Conservation (phyloP, 1,140 invertebrate genomes). For the Drosophila bipectinata region DNA sequence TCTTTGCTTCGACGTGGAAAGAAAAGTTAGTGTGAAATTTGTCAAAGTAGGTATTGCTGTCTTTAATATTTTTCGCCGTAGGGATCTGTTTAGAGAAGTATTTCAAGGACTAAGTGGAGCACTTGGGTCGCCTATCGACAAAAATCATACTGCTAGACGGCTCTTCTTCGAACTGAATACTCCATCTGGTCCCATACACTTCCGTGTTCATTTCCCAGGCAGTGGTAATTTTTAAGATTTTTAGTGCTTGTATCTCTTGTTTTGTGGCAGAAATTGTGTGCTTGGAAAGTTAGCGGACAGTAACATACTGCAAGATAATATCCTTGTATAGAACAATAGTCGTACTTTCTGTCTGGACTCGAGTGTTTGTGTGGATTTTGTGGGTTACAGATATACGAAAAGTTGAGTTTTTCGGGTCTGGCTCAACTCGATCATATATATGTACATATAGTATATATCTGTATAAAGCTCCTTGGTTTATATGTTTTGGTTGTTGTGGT, state of each 20-base stretch:
- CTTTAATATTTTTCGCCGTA: conserved; percentile 28
- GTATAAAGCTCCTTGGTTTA: conserved; percentile 68
- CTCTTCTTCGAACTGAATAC: neutral
- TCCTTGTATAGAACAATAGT: conserved; percentile 26
- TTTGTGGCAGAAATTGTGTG: conserved; percentile 70
- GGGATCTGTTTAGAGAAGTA: conserved; percentile 4
- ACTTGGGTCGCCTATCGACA: neutral
- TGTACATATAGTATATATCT: conserved; percentile 28
- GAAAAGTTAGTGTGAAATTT: conserved; percentile 55
- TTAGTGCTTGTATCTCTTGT: conserved; percentile 39
- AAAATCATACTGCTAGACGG: neutral
- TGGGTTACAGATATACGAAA: conserved; percentile 45
- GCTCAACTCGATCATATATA: conserved; percentile 35
- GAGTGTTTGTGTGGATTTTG: conserved; percentile 10
- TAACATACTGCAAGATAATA: conserved; percentile 58
- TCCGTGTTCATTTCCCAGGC: conserved; percentile 21
- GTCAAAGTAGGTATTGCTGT: conserved; percentile 18
- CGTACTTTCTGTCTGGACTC: conserved; percentile 39
- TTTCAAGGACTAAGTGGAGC: neutral
- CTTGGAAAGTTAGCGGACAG: conserved; percentile 69
- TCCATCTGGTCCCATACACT: neutral
- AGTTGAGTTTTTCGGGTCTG: conserved; percentile 19
- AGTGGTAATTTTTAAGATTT: conserved; percentile 79
- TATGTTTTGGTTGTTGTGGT: conserved; percentile 45
- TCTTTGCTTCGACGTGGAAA: conserved; percentile 46